phyloP scores from a whole-genome alignment of 2,797 vertebrate genomes.

The Cirrhinus mrigala region DNA sequence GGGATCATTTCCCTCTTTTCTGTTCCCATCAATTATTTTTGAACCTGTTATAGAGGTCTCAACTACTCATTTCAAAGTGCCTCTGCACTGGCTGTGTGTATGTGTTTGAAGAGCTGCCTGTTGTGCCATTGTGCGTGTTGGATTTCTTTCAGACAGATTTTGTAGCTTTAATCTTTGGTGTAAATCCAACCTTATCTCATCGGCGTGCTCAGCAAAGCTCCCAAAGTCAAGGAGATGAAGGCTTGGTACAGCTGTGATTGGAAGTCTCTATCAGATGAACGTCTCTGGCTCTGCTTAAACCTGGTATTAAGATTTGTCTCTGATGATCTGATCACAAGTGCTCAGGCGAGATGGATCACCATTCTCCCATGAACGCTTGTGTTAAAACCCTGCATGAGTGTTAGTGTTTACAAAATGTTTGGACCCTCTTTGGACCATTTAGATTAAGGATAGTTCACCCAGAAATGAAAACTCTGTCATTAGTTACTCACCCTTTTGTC shows the following conservation, averaged over 20 bases:
- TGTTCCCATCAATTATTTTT: conserved; percentile 42
- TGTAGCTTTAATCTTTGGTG: conserved; percentile 72
- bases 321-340: not conserved
- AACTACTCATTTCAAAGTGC: not conserved
- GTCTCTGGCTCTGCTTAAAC: not conserved
- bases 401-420: not conserved
- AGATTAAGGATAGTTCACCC: not conserved
- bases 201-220: conserved; percentile 66
- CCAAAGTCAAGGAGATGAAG: conserved; percentile 62
- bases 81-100: not conserved
- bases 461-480: no score
- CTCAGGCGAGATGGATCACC: not conserved
- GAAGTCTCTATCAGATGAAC: conserved; percentile 60
- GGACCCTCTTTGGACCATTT: not conserved
- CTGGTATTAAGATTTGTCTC: conserved; percentile 15
- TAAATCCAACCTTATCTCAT: conserved; percentile 73
- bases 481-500: no score
- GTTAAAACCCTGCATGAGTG: not conserved
- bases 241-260: conserved; percentile 68
- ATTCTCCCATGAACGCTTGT: conserved; percentile 16
- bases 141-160: conserved; percentile 73
- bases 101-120: not conserved
- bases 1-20: not conserved
- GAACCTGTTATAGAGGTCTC: conserved; percentile 21
- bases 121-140: conserved; percentile 59